Base-by-base conservation (phyloP, 2,888 invertebrate genomes). In the Zaprionus obscuricornis region DNA sequence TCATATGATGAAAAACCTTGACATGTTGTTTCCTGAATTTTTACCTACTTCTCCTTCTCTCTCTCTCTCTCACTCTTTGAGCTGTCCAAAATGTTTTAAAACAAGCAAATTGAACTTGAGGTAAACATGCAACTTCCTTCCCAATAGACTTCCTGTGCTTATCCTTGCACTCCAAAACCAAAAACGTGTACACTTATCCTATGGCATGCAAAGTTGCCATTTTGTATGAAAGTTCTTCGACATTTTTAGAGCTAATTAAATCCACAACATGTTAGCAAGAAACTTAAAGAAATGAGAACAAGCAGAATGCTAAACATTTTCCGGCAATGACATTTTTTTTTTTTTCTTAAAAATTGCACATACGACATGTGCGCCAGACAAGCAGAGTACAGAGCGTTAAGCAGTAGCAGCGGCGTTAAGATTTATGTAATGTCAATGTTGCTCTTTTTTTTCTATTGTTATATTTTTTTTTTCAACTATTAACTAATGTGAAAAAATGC, bases 41-140 rank as follows among this genome's bases (percentile, higher is more conserved):
- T 7, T 20, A 4, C 11, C 2, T 31, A 31, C 17, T 6, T 18
- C 31, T 16, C 8, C 45, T 16, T 6, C 18, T 24, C 24, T 45
- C 37, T 34, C 26, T 40, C 39, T 5, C 3, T 13, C 29, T 10
- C 42, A 54, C 17, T 51, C 26, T 42, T 45, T 22, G 49, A 37
- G 43, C 45, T 66, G 66, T 47, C 55, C 46, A 16, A 88, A 56
- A 90, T 64, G 40, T n/a, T n/a, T 55, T 54, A 27, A 16, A 50
- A 47, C 33, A 40, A 77, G 76, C 82, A 75, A 82, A 85, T 73
- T 82, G 78, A 79, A 81, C 83, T 81, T 85, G 78, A 62, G 68
- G 66, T 33, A 57, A 72, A 81, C 81, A 81, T 81, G 81, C 85
- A 85, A 81, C 66, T 83, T 85, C 79, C 85, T 85, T 85, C 59